phyloP scores from a whole-genome alignment of 1,140 invertebrate genomes.

The Drosophila lacertosa region DNA sequence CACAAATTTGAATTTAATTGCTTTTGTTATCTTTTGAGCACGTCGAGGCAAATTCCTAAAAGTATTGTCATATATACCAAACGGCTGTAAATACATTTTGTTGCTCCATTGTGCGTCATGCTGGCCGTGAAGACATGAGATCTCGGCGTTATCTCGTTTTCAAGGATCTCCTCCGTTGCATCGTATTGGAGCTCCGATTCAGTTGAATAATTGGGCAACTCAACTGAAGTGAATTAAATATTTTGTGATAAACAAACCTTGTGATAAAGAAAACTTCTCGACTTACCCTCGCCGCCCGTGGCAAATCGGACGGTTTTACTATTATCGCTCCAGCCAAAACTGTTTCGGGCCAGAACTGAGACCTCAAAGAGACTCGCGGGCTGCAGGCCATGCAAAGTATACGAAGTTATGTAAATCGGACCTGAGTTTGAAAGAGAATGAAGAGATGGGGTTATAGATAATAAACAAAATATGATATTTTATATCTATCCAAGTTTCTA shows the following conservation, averaged over 20 bases:
- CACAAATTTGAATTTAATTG: conserved; percentile 26
- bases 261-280: no score
- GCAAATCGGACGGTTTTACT: conserved; percentile 88
- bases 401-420: conserved; percentile 87
- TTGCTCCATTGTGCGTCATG: conserved; percentile 50
- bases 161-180: conserved; percentile 50
- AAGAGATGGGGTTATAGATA: neutral
- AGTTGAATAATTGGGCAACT: conserved; percentile 80
- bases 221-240: conserved; percentile 46
- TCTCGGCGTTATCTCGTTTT: conserved; percentile 69
- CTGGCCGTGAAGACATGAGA: conserved; percentile 60
- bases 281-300: conserved; percentile 87
- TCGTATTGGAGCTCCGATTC: conserved; percentile 75
- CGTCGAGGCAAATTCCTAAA: conserved; percentile 32
- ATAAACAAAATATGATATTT: neutral
- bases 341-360: conserved; percentile 87
- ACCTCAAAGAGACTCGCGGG: conserved; percentile 88
- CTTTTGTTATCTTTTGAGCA: conserved; percentile 31
- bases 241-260: neutral
- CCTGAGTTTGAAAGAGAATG: conserved; percentile 69
- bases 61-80: conserved; percentile 37
- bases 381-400: conserved; percentile 87
- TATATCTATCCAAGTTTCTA: neutral
- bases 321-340: conserved; percentile 88
- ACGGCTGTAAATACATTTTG: conserved; percentile 4